These are phyloP conservation scores for Rynchops niger DNA, from an alignment of 2,113 vertebrate species.

Conservation along the genomic window DNA sequence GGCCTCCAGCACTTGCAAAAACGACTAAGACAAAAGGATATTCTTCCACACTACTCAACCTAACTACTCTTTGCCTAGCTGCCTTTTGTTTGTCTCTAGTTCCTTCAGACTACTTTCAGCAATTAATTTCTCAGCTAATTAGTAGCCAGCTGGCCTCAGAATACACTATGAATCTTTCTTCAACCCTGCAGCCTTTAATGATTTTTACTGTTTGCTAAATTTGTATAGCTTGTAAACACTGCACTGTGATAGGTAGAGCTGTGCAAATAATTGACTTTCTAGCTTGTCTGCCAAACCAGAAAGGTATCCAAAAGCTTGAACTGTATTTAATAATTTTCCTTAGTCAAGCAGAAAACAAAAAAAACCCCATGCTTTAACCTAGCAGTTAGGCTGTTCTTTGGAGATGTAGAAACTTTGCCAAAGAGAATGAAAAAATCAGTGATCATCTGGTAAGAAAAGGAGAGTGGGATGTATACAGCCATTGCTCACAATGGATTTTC, in stretches of 20 bases:
- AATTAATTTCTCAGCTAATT: background rate
- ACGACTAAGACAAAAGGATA: accelerated
- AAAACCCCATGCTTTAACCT: background rate
- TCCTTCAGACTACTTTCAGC: background rate
- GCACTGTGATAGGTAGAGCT: background rate
- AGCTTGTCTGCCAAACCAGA: background rate
- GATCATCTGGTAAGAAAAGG: background rate
- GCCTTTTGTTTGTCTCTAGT: background rate
- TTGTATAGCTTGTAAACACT: background rate
- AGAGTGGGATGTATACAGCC: background rate
- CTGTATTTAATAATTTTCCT: background rate
- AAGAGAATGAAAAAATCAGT: background rate
- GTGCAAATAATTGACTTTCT: background rate
- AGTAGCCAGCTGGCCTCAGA: background rate
- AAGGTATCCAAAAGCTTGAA: background rate
- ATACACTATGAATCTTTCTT: background rate
- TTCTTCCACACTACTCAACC: background rate
- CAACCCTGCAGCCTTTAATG: background rate
- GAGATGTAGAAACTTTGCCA: background rate
- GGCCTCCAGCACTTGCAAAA: background rate
- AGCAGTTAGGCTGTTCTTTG: background rate
- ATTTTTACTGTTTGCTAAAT: background rate
- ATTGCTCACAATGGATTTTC: background rate
- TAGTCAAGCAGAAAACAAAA: background rate
- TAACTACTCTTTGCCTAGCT: background rate